A percentile compares a stretch with the other conserved stretches of the same genome.
Conservation (phyloP, 2,888 invertebrate genomes). For the Amaurobius ferox region DNA sequence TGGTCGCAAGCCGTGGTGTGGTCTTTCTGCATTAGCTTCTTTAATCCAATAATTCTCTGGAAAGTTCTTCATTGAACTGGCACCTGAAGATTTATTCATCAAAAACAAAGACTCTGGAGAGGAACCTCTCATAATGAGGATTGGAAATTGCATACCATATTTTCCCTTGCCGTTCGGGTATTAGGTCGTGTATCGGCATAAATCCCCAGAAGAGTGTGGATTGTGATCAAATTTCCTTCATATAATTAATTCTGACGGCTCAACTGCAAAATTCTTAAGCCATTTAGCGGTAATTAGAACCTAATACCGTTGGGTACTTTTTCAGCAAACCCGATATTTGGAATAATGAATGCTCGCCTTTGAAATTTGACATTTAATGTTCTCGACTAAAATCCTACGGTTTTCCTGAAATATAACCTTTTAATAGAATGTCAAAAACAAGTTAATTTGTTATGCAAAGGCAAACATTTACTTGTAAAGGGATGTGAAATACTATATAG, state of each 20-base stretch:
- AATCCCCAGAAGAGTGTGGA: not conserved
- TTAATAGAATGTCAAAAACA: no score
- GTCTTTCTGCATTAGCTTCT: not conserved
- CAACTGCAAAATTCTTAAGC: slow-evolving; percentile 47
- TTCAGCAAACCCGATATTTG: not conserved
- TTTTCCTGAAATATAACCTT: no score
- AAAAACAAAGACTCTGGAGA: not conserved
- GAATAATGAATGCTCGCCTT: slow-evolving; percentile 10
- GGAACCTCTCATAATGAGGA: not conserved
- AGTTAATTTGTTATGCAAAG: no score
- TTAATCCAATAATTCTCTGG: not conserved
- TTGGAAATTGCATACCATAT: not conserved
- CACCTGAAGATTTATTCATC: not conserved
- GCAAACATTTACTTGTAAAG: no score
- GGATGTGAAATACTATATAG: no score
- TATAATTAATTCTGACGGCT: slow-evolving; percentile 46
- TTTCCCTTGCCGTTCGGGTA: not conserved
- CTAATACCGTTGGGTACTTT: not conserved
- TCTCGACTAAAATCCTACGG: not conserved
- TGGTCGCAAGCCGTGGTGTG: not conserved
- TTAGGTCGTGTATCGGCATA: not conserved
- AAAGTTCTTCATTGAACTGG: not conserved
- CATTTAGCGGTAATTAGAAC: slow-evolving; percentile 52
- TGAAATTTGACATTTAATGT: not conserved
- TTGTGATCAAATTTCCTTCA: not conserved